Conservation (phyloP, 2,797 vertebrate species). For the Podarcis lilfordi region DNA sequence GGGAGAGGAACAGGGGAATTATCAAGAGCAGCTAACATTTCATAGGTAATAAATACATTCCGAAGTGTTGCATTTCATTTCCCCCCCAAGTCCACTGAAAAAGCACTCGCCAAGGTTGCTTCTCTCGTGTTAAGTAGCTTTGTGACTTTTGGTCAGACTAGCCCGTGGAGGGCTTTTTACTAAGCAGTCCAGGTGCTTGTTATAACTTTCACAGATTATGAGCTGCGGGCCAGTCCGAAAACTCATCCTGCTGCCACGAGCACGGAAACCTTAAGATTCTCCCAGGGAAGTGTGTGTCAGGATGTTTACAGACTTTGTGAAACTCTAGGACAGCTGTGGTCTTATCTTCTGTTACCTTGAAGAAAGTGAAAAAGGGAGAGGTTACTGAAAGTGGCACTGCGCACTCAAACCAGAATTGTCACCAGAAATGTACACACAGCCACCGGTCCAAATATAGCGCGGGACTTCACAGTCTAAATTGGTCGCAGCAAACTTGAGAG, state of each 20-base stretch:
- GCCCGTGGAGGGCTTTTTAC: conserved; percentile 70
- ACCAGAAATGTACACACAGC: rapidly evolving
- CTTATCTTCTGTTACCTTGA: conserved; percentile 80
- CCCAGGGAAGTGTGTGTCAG: conserved; percentile 74
- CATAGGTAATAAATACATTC: conserved; percentile 93
- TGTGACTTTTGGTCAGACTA: conserved; percentile 71
- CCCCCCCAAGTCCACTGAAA: conserved; percentile 77
- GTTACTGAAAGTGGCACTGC: conserved; percentile 50
- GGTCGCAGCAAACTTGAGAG: not conserved
- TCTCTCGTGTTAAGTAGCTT: conserved; percentile 58
- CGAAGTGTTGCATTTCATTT: conserved; percentile 82
- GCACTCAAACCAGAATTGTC: rapidly evolving
- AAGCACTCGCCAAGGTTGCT: conserved; percentile 47
- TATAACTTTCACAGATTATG: conserved; percentile 72
- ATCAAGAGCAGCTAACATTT: conserved; percentile 77
- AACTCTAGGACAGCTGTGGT: conserved; percentile 80
- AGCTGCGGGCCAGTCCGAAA: conserved; percentile 46
- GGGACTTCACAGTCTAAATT: conserved; percentile 33
- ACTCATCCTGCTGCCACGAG: conserved; percentile 75
- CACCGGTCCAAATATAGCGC: conserved; percentile 48
- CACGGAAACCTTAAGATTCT: conserved; percentile 76
- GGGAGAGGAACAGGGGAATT: conserved; percentile 48
- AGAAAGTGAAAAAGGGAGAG: conserved; percentile 63
- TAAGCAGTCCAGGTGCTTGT: conserved; percentile 68
- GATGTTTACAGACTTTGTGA: conserved; percentile 74